Evolutionary conservation across 2,113 vertebrate species (phyloP).

Genomic region (Cichladusa arquata): DNA sequence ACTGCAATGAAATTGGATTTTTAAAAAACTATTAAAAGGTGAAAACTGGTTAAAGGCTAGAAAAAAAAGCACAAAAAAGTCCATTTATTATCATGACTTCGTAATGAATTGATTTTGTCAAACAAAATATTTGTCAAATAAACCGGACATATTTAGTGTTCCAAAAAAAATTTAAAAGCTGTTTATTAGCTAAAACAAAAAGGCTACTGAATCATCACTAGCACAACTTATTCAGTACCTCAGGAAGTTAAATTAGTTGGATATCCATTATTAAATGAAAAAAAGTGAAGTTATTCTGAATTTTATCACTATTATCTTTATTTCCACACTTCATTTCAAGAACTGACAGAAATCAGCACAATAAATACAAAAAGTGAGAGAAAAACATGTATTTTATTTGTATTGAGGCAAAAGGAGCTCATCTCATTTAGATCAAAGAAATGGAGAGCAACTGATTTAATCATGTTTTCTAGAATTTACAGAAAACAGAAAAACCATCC

Average conservation of each 20-base stretch:
- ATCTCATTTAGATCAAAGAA: conserved; percentile 36
- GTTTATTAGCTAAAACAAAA: not conserved
- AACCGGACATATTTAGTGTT: not conserved
- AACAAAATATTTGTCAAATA: no score
- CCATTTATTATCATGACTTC: not conserved
- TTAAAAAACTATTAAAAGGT: not conserved
- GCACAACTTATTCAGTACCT: not conserved
- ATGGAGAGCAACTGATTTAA: conserved; percentile 21
- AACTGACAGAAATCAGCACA: not conserved
- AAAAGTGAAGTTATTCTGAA: not conserved
- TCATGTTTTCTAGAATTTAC: conserved; percentile 43
- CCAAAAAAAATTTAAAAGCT: not conserved
- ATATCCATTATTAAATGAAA: not conserved
- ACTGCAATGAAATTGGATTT: not conserved
- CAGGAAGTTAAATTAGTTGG: not conserved
- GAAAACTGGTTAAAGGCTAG: not conserved
- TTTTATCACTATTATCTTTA: not conserved
- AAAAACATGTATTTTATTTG: conserved; percentile 66
- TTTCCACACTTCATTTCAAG: not conserved
- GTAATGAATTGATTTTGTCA: not conserved
- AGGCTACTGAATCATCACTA: not conserved
- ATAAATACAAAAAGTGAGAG: conserved; percentile 28
- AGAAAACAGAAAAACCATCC: not conserved
- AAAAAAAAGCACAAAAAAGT: not conserved
- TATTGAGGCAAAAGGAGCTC: conserved; percentile 21